Base-by-base conservation (phyloP, 2,797 vertebrate genomes). In the Miichthys miiuy region DNA sequence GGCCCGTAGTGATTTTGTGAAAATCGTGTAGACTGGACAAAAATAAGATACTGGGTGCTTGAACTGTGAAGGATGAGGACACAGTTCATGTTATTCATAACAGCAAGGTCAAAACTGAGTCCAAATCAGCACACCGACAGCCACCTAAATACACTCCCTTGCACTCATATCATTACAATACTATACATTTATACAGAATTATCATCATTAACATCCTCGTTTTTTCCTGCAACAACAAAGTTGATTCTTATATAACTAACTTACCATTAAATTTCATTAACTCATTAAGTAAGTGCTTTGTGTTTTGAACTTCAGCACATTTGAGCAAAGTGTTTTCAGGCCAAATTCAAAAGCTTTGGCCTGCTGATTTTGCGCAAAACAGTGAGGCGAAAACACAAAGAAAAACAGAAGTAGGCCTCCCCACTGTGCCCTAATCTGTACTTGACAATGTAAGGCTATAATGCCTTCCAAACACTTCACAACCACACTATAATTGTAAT, bases 151-250 rank as follows among this genome's bases (percentile, higher is more conserved):
- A 74, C 80, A 78, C 84, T 87, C 87, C 81, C 82, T 87, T 77
- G 91, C 67, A 73, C 85, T 84, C 85, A 87, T 72, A 90, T 70
- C 87, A 88, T 88, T 93, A 90, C 91, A 94, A 92, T 94, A 91
- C 86, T 91, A 87, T 92, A 94, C 91, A 94, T 91, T 91, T 91
- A 85, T 92, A 91, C 89, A 93, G 60, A 91, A 88, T 92, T 38
- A 89, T 48, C 67, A 72, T 55, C 27, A 88, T 92, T 38, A 89
- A 46, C 66, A 71, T 55, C 27, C 17, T 42, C 5, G 23, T 20
- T 76, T 62, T 51, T 74, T 71, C 73, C 71, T 68, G 69, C 79
- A 75, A 76, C 73, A 61, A 69, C 74, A 63, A 84, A 77, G 27
- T 30, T 64, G 69, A 82, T 68, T 82, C 41, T 44, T 50, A 25